These are phyloP conservation scores for Manduca sexta DNA, from an alignment of 1,140 invertebrate genomes.

Conservation along the genomic window DNA sequence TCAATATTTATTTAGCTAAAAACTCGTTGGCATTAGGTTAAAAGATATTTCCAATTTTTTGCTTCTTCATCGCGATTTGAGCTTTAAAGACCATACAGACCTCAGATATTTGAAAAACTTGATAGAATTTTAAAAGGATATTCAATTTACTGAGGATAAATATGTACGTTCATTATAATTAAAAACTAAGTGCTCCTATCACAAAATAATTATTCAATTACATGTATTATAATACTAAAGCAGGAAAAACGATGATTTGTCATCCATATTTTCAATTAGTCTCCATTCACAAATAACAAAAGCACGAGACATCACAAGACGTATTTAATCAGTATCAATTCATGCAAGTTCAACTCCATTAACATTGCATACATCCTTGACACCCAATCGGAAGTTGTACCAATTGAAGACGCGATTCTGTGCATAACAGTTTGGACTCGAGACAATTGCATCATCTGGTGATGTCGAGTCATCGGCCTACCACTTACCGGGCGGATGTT, in stretches of 20 bases:
- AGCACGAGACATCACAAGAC: slow-evolving; percentile 5
- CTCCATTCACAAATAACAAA: too few species aligned
- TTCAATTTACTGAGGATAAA: too few species aligned
- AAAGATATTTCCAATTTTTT: not conserved
- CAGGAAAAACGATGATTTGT: too few species aligned
- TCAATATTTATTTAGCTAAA: slow-evolving; percentile 4
- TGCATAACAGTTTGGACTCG: slow-evolving; percentile 35
- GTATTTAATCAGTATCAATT: slow-evolving; percentile 16
- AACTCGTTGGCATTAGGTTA: not conserved
- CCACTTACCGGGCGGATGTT: slow-evolving; percentile 66
- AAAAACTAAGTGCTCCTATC: too few species aligned
- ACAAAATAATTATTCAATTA: too few species aligned
- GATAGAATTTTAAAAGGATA: too few species aligned
- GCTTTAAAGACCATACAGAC: too few species aligned
- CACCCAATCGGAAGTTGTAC: slow-evolving; percentile 62
- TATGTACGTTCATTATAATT: too few species aligned
- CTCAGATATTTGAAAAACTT: too few species aligned
- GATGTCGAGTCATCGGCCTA: slow-evolving; percentile 59
- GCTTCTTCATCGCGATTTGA: too few species aligned
- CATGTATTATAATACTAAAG: too few species aligned
- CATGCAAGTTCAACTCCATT: slow-evolving; percentile 45
- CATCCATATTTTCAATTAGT: too few species aligned
- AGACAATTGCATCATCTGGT: slow-evolving; percentile 65
- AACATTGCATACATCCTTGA: slow-evolving; percentile 52
- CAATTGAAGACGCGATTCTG: slow-evolving; percentile 52